Percentiles rank a stretch among this genome's conserved stretches.
Evolutionary conservation across 2,113 vertebrate species (phyloP).

Genomic region (Leucopsar rothschildi): DNA sequence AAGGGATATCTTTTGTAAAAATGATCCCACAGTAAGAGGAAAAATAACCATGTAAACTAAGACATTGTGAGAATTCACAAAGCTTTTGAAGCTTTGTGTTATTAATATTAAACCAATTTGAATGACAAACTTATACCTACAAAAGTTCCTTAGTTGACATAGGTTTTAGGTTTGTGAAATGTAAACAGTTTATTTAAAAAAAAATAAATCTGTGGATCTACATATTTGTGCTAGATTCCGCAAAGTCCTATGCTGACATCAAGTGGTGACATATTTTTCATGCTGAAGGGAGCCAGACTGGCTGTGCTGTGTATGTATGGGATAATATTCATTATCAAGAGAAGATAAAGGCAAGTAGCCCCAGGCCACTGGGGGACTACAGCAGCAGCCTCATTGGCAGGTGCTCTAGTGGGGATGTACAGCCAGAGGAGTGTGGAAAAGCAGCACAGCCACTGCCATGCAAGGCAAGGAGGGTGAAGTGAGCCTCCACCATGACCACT

Average conservation of each 20-base stretch:
- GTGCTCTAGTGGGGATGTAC: fast-evolving
- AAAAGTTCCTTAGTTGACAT: not conserved
- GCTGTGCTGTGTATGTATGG: fast-evolving
- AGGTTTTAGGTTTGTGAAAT: not conserved
- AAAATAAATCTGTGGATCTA: not conserved
- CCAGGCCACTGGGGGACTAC: no score
- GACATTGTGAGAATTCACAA: not conserved
- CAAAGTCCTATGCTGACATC: slow-evolving; percentile 47
- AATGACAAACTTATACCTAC: not conserved
- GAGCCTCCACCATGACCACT: not conserved
- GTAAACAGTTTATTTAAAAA: not conserved
- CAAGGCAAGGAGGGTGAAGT: not conserved
- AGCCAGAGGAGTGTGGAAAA: not conserved
- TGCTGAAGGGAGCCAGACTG: not conserved
- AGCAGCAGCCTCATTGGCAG: not conserved
- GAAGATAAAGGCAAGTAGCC: not conserved
- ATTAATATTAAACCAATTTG: not conserved
- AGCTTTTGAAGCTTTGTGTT: not conserved
- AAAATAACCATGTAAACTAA: not conserved
- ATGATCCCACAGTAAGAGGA: not conserved
- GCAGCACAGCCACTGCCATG: fast-evolving
- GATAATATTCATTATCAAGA: fast-evolving
- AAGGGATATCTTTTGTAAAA: not conserved
- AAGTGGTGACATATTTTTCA: slow-evolving; percentile 15
- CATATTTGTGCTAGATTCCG: not conserved